Percentiles rank a stretch among this genome's conserved stretches.
Evolutionary conservation across 2,113 vertebrate species (phyloP).

Genomic region (Picathartes gymnocephalus): DNA sequence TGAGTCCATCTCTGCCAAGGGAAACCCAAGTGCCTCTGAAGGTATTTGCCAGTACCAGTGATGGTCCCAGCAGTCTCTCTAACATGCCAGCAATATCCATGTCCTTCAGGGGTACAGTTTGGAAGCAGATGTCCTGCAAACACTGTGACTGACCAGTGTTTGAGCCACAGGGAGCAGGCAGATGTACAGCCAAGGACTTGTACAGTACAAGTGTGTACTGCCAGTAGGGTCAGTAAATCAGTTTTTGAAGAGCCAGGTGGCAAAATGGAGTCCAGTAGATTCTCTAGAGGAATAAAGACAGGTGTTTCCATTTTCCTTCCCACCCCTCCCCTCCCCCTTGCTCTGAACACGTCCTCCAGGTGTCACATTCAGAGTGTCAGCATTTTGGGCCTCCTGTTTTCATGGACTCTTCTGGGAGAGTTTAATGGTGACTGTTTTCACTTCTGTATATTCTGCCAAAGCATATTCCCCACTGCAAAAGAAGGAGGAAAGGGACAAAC

Average conservation of each 20-base stretch:
- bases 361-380: conserved; percentile 67
- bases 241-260: conserved; percentile 2
- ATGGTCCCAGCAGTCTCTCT: background rate
- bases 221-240: background rate
- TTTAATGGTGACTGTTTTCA: conserved; percentile 94
- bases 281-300: conserved; percentile 31
- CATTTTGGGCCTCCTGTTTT: conserved; percentile 49
- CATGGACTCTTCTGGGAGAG: conserved; percentile 80
- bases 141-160: background rate
- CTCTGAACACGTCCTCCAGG: background rate
- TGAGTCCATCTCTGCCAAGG: background rate
- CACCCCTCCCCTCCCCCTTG: background rate
- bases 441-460: conserved; percentile 89
- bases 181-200: background rate
- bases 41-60: background rate
- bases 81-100: background rate
- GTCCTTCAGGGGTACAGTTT: background rate
- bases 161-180: background rate
- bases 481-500: background rate
- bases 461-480: conserved; percentile 88
- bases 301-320: background rate
- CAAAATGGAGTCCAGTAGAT: conserved; percentile 27
- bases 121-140: conserved; percentile 8
- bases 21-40: background rate
- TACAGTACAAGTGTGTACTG: background rate